Conservation (phyloP, 2,888 invertebrate species). For the Electrophaes corylata region DNA sequence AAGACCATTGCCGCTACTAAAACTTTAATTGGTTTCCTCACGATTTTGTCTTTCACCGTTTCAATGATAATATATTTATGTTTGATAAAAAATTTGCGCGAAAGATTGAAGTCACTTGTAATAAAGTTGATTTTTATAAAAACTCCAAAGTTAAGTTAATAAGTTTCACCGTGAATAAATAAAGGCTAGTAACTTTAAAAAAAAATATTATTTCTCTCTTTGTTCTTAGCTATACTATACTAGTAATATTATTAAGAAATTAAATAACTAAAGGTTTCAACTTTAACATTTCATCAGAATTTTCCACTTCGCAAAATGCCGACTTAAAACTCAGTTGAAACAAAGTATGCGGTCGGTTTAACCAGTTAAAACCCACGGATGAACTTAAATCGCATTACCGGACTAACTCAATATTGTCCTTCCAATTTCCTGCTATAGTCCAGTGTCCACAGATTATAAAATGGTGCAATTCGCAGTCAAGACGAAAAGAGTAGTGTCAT, state of each 20-base stretch:
- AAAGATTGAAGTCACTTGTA: not conserved
- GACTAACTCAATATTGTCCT: conserved; percentile 15
- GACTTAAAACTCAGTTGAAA: not conserved
- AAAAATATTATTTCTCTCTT: not conserved
- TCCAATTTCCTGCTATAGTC: conserved; percentile 21
- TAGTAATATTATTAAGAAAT: too few relatives aligned
- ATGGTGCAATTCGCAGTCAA: not conserved
- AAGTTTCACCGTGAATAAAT: too few relatives aligned
- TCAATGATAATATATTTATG: too few relatives aligned
- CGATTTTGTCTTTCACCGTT: too few relatives aligned
- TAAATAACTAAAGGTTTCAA: too few relatives aligned
- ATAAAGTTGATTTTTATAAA: not conserved
- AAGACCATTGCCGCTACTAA: too few relatives aligned
- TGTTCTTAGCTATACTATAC: not conserved
- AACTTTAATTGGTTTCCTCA: too few relatives aligned
- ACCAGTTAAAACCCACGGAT: conserved; percentile 5
- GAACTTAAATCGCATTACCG: conserved; percentile 9
- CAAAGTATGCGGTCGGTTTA: not conserved
- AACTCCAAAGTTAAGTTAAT: not conserved
- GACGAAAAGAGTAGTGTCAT: not conserved
- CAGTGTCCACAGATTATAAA: conserved; percentile 18
- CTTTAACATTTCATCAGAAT: not conserved
- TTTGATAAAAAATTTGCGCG: too few relatives aligned
- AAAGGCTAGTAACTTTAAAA: not conserved
- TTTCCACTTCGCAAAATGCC: not conserved